These are phyloP conservation scores for Cordilura impudica DNA, from an alignment of 2,888 invertebrate genomes.

Conservation along the genomic window DNA sequence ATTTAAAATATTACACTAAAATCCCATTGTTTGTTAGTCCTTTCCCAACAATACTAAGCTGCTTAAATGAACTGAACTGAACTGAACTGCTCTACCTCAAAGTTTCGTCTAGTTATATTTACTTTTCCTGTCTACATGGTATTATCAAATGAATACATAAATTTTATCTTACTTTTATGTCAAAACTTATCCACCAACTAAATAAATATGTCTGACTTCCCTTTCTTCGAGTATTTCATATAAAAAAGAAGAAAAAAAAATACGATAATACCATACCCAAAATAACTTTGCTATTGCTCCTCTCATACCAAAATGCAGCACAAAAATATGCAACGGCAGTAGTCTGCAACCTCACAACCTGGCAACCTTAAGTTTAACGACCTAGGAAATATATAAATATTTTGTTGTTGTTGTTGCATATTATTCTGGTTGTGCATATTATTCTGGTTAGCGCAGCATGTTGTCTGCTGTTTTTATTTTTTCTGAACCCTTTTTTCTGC, in stretches of 20 bases:
- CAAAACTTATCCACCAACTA: conserved; percentile 51
- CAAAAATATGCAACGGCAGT: conserved; percentile 17
- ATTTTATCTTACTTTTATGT: conserved; percentile 48
- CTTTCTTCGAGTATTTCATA: conserved; percentile 29
- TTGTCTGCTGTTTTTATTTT: conserved; percentile 48
- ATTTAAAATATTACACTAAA: background rate
- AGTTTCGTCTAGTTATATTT: conserved; percentile 14
- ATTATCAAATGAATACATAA: conserved; percentile 11
- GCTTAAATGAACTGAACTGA: too few species aligned
- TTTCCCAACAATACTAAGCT: background rate
- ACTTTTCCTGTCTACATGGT: conserved; percentile 11
- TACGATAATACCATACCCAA: background rate
- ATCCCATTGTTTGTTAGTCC: background rate
- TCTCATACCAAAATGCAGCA: conserved; percentile 31
- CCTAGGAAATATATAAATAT: conserved; percentile 53
- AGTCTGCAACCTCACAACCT: conserved; percentile 58
- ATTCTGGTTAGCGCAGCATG: conserved; percentile 36
- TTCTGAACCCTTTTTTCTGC: conserved; percentile 40
- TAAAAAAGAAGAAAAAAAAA: conserved; percentile 7
- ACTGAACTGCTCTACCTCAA: conserved; percentile 4
- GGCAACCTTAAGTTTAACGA: conserved; percentile 63
- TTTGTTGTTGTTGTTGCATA: conserved; percentile 11
- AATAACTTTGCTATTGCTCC: conserved; percentile 37
- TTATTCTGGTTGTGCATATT: conserved; percentile 29
- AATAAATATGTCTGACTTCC: conserved; percentile 51